Base-by-base conservation (phyloP, 2,797 vertebrate species). In the Leuciscus waleckii region DNA sequence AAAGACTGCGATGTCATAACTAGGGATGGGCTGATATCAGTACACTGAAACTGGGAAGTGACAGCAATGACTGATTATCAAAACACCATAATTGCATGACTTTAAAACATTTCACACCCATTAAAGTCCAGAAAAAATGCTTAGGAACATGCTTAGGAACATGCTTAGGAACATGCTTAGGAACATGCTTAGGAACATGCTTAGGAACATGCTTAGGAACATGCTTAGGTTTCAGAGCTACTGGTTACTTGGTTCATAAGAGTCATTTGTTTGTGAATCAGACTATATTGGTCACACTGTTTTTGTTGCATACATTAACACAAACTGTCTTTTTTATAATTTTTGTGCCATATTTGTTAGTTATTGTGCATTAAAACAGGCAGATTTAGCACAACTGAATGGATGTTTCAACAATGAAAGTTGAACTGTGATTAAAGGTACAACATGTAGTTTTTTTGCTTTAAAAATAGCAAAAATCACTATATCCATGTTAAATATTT, bases 61-160 rank as follows among this genome's bases (percentile, higher is more conserved):
- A 79, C 29, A 8, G 41, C 61, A 32, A 67, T 68, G 29, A 80
- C 21, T 51, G 29, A 80, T 80, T 19, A 80, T n/a, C 63, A 68
- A 79, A 67, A 80, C 29, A 67, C 8, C 3, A 46, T 43, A 43
- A 79, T 2, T 23, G 61, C 41, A 61, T 63, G 37, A 26, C 54
- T 29, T 58, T 8, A 26, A 61, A 39, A 63, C n/a, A 29, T 39
- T 41, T 63, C 51, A 61, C 26, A 79, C 3, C 4, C 1, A 21
- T 79, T 39, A 0, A 63, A 65, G 21, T 17, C 0, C 21, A 41
- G 35, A 8, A 58, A 41, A 37, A 77, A 35, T 26, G 37, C 35
- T 35, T 35, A 35, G 32, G 16, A 65, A 63, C 3, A 43, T 43
- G 16, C 56, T 17, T 61, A 16, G 6, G 39, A 29, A 29, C 29